Evolutionary conservation across 2,113 vertebrate species (phyloP).

Genomic region (Sorex araneus): DNA sequence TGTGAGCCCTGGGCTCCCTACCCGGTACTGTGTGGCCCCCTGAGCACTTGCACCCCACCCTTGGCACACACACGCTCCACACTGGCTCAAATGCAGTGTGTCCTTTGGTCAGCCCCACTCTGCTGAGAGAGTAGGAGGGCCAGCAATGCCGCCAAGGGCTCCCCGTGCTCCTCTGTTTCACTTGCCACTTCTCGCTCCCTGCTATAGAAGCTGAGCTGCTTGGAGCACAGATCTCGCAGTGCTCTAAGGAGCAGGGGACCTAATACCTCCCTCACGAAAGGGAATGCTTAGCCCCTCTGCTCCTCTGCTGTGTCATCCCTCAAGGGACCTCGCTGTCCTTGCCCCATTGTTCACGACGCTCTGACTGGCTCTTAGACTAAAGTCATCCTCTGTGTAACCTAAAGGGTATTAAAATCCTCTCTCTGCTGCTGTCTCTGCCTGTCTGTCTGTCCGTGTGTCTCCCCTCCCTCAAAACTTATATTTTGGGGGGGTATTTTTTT

Average conservation of each 20-base stretch:
- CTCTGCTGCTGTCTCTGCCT: too few species aligned
- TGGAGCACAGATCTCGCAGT: not conserved
- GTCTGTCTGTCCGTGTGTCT: too few species aligned
- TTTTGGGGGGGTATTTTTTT: too few species aligned
- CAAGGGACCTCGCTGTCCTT: too few species aligned
- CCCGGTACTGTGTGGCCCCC: not conserved
- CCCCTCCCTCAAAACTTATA: not conserved
- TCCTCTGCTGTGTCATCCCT: not conserved
- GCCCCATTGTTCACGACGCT: too few species aligned
- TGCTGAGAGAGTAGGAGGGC: not conserved
- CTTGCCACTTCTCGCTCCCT: not conserved
- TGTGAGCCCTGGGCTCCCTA: not conserved
- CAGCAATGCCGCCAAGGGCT: not conserved
- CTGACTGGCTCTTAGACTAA: not conserved
- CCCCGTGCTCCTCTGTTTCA: not conserved
- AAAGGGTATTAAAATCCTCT: not conserved
- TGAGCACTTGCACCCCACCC: too few species aligned
- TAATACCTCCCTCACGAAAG: not conserved
- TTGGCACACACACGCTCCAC: too few species aligned
- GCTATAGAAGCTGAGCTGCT: not conserved
- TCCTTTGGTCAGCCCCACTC: not conserved
- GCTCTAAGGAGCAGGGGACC: not conserved
- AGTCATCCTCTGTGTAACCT: not conserved
- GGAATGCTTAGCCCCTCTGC: accelerated
- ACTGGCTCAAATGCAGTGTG: too few species aligned